phyloP scores from a whole-genome alignment of 2,888 invertebrate genomes.

The Elegia similella region DNA sequence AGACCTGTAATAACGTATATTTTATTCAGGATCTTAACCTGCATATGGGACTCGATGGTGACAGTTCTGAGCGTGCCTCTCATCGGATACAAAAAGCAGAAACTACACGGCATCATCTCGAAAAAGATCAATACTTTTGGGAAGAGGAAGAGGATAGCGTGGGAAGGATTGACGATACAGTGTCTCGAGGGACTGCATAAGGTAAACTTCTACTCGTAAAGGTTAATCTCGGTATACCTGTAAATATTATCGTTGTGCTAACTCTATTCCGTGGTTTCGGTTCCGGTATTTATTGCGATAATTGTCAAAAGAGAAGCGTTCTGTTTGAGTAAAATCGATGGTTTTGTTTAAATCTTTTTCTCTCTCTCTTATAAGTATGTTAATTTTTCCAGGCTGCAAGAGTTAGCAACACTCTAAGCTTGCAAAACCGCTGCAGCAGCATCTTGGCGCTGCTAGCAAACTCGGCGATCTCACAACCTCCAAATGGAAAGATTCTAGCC shows the following conservation, averaged over 20 bases:
- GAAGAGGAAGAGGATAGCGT: conserved; percentile 66
- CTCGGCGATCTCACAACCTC: conserved; percentile 92
- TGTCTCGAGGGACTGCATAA: conserved; percentile 95
- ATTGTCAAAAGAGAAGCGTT: no score
- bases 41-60: conserved; percentile 96
- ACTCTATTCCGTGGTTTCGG: background rate
- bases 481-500: conserved; percentile 89
- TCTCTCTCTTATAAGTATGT: background rate
- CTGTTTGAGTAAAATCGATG: background rate
- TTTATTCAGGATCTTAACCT: conserved; percentile 86
- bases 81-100: conserved; percentile 74
- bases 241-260: no score
- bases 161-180: conserved; percentile 90
- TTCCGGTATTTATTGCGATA: no score
- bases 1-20: background rate
- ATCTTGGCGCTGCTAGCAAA: conserved; percentile 93
- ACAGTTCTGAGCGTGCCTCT: conserved; percentile 91
- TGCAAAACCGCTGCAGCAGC: conserved; percentile 95
- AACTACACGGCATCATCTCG: conserved; percentile 79
- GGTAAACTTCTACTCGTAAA: conserved; percentile 58
- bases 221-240: background rate
- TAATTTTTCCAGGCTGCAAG: conserved; percentile 87
- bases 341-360: background rate
- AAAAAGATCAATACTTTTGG: conserved; percentile 77
- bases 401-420: conserved; percentile 92